phyloP scores from a whole-genome alignment of 1,140 invertebrate genomes.

The Heliconius nattereri region DNA sequence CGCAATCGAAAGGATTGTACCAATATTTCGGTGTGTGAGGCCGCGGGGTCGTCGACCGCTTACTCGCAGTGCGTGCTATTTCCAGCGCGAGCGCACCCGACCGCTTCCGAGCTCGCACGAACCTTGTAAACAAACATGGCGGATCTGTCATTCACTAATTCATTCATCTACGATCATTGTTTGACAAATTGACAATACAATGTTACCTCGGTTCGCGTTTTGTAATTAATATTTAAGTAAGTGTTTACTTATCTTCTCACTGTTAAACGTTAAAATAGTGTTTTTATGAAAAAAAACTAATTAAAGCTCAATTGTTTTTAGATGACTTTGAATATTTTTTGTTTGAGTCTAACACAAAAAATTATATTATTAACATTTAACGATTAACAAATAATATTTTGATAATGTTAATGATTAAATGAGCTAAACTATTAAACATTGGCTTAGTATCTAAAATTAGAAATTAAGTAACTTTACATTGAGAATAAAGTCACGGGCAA shows the following conservation, averaged over 20 bases:
- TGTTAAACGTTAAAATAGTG: neutral
- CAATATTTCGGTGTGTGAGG: slow-evolving; percentile 74
- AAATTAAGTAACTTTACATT: slow-evolving; percentile 21
- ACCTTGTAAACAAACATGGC: slow-evolving; percentile 77
- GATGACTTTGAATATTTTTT: neutral
- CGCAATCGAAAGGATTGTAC: slow-evolving; percentile 43
- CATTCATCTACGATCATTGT: slow-evolving; percentile 76
- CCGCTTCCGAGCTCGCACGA: slow-evolving; percentile 60
- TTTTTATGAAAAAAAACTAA: neutral
- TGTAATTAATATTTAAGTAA: neutral
- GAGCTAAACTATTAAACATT: neutral
- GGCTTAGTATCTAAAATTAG: slow-evolving; percentile 1
- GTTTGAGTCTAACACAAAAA: neutral
- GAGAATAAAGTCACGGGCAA: slow-evolving; percentile 24
- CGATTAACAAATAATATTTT: neutral
- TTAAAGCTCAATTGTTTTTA: neutral
- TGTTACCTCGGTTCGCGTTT: slow-evolving; percentile 15
- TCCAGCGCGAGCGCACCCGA: slow-evolving; percentile 67
- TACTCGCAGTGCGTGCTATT: slow-evolving; percentile 73
- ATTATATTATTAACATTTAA: neutral
- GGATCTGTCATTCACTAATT: slow-evolving; percentile 78
- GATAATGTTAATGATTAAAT: neutral
- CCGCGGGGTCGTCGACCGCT: slow-evolving; percentile 74
- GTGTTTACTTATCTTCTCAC: neutral
- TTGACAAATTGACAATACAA: slow-evolving; percentile 64